Conservation (phyloP, 1,140 invertebrate species). For the Diplogasteroides magnus region DNA sequence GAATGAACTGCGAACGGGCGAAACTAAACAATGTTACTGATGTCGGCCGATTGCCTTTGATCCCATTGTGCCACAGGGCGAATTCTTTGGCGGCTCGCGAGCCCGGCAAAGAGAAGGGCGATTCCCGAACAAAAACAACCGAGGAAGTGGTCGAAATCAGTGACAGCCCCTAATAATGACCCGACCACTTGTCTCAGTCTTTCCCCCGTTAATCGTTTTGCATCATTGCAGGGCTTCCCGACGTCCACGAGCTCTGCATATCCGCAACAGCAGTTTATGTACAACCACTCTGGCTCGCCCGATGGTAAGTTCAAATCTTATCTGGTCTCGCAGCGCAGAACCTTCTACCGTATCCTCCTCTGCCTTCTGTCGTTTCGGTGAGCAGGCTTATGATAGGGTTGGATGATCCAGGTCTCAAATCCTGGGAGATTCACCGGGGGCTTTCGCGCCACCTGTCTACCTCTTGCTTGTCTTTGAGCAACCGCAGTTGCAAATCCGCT, state of each 20-base stretch:
- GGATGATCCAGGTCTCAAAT: not conserved
- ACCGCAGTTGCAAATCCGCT: no score
- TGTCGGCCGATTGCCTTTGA: no score
- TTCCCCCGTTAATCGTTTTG: constrained; percentile 9
- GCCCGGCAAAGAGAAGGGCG: not conserved
- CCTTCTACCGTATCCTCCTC: constrained; percentile 5
- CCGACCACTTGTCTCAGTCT: constrained; percentile 2
- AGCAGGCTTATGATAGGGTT: not conserved
- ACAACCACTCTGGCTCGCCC: constrained; percentile 17
- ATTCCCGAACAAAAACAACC: constrained; percentile 1
- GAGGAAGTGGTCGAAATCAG: not conserved
- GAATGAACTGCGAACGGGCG: no score
- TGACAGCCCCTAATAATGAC: not conserved
- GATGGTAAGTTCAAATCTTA: constrained; percentile 10
- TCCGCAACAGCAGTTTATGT: constrained; percentile 13
- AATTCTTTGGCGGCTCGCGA: not conserved
- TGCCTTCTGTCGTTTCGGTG: constrained; percentile 1
- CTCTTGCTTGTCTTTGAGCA: not conserved
- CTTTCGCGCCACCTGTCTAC: constrained; percentile 1
- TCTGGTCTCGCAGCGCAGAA: constrained; percentile 1
- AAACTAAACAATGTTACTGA: no score
- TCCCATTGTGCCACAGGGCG: not conserved
- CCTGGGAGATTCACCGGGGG: not conserved
- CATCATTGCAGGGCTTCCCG: not conserved
- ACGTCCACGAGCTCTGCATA: constrained; percentile 7